A percentile compares a stretch with the other conserved stretches of the same genome.
phyloP scores from a whole-genome alignment of 2,113 vertebrate genomes.

The Agapornis roseicollis region DNA sequence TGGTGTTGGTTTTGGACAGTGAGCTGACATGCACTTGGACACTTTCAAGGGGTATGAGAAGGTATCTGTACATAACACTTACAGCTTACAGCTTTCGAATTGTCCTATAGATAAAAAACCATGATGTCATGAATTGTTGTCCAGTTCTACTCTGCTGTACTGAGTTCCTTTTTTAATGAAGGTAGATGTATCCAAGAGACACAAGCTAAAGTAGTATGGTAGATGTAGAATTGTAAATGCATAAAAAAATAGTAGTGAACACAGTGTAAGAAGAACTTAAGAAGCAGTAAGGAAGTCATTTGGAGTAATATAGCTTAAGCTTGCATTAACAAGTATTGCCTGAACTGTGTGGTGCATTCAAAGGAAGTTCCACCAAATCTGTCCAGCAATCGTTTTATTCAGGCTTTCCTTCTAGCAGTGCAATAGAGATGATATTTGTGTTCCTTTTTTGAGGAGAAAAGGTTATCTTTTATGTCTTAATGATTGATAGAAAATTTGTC shows the following conservation, averaged over 20 bases:
- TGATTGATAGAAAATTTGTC: background rate
- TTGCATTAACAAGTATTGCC: background rate
- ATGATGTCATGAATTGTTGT: background rate
- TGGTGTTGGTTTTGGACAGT: background rate
- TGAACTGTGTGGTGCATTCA: rapidly evolving
- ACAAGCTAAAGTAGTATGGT: background rate
- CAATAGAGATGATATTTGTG: background rate
- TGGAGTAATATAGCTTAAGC: background rate
- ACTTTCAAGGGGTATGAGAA: background rate
- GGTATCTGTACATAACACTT: background rate
- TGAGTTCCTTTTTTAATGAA: background rate
- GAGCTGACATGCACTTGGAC: background rate
- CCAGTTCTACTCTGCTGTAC: background rate
- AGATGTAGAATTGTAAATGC: background rate
- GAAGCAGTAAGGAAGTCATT: background rate
- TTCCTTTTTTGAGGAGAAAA: background rate
- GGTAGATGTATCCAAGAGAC: background rate
- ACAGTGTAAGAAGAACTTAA: background rate
- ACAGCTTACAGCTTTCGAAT: background rate
- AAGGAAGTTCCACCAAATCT: background rate
- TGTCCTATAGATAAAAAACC: background rate
- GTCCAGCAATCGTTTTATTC: background rate
- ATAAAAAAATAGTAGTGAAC: background rate
- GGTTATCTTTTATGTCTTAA: background rate
- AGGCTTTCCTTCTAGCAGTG: background rate